Conservation (phyloP, 2,797 vertebrate genomes). For the Ataeniobius toweri region DNA sequence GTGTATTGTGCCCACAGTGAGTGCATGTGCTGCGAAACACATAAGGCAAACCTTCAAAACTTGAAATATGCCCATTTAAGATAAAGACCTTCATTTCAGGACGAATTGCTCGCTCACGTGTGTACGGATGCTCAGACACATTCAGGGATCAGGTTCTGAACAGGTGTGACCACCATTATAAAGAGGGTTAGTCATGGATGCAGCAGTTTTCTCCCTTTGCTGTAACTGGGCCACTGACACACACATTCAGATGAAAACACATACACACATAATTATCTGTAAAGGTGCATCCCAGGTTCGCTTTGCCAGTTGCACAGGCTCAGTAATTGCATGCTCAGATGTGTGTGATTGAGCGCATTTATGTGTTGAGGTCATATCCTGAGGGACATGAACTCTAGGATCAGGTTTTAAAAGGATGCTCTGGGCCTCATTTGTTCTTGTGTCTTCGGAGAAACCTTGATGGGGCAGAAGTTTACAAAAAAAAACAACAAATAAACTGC, state of each 20-base stretch:
- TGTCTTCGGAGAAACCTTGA: slow-evolving; percentile 53
- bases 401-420: slow-evolving; percentile 65
- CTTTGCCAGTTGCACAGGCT: slow-evolving; percentile 39
- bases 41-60: slow-evolving; percentile 5
- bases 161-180: slow-evolving; percentile 64
- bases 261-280: slow-evolving; percentile 35
- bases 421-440: slow-evolving; percentile 68
- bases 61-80: slow-evolving; percentile 25
- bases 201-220: slow-evolving; percentile 51
- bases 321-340: slow-evolving; percentile 51
- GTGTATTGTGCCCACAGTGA: not conserved
- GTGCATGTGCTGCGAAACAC: slow-evolving; percentile 13
- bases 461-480: slow-evolving; percentile 3
- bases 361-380: slow-evolving; percentile 49
- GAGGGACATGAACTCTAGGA: slow-evolving; percentile 57
- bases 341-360: slow-evolving; percentile 26
- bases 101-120: slow-evolving; percentile 5
- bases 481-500: slow-evolving; percentile 3
- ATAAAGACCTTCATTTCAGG: slow-evolving; percentile 34
- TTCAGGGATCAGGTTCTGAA: slow-evolving; percentile 47
- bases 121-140: not conserved
- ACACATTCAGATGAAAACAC: slow-evolving; percentile 21
- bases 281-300: slow-evolving; percentile 45
- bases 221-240: slow-evolving; percentile 68
- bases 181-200: slow-evolving; percentile 47